These are phyloP conservation scores for Loripinus fragilis DNA, from an alignment of 2,888 invertebrate species.

Conservation along the genomic window DNA sequence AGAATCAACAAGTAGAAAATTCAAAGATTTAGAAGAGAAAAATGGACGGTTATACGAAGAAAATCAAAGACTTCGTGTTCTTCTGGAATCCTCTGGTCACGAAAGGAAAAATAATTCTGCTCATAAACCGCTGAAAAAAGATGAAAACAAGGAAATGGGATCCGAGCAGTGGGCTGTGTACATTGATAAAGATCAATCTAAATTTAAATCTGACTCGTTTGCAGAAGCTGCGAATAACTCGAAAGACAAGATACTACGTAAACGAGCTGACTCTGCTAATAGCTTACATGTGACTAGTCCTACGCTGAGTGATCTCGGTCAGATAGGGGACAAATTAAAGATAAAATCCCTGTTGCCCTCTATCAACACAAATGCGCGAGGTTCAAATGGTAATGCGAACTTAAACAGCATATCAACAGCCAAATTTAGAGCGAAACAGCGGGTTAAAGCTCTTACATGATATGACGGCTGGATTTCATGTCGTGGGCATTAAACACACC, in stretches of 20 bases:
- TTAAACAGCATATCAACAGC: neutral
- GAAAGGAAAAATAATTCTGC: neutral
- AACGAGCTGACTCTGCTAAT: neutral
- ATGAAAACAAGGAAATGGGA: constrained; percentile 10
- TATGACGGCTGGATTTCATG: no score
- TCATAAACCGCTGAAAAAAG: neutral
- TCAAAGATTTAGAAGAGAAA: constrained; percentile 46
- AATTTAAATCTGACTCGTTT: neutral
- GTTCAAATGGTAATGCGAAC: neutral
- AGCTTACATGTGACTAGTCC: neutral
- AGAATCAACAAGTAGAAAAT: constrained; percentile 38
- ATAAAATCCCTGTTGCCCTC: constrained; percentile 39
- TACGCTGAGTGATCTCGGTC: constrained; percentile 9
- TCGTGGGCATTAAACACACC: no score
- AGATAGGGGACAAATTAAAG: constrained; percentile 36
- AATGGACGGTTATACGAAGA: constrained; percentile 46
- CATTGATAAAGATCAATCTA: constrained; percentile 26
- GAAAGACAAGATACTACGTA: constrained; percentile 18
- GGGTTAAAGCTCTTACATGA: constrained; percentile 3
- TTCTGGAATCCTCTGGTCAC: constrained; percentile 29
- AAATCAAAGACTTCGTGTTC: constrained; percentile 46
- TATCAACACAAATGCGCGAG: neutral
- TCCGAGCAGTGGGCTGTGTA: constrained; percentile 27
- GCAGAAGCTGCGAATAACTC: constrained; percentile 11
- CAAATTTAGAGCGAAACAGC: neutral